A percentile compares a stretch with the other conserved stretches of the same genome.
phyloP scores from a whole-genome alignment of 2,113 vertebrate genomes.

The Anas platyrhynchos region DNA sequence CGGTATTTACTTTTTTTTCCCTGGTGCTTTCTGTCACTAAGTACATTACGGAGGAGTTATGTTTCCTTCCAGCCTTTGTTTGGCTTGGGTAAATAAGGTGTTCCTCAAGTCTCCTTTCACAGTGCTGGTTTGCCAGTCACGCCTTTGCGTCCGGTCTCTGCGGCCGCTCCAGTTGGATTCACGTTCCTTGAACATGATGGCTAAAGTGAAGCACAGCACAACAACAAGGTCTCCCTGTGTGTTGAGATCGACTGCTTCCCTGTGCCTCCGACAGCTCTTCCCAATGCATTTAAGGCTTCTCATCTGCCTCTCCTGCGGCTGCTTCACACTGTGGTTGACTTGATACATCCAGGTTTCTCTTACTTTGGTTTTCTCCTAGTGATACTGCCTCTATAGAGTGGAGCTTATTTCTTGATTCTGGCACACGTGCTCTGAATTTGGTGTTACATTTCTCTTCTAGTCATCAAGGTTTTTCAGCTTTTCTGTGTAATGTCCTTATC shows the following conservation, averaged over 20 bases:
- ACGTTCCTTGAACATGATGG: background rate
- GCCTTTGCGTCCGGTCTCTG: background rate
- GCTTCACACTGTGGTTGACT: background rate
- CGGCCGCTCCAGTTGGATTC: background rate
- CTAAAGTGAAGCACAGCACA: background rate
- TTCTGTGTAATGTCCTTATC: background rate
- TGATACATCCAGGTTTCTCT: background rate
- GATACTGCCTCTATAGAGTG: background rate
- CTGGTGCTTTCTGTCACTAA: background rate
- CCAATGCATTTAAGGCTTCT: background rate
- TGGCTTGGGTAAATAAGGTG: background rate
- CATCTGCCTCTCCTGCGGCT: background rate
- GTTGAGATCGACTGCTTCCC: background rate
- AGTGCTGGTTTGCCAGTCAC: background rate
- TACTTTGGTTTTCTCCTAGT: background rate
- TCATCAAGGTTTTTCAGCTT: background rate
- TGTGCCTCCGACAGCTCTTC: background rate
- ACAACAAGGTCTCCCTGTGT: background rate
- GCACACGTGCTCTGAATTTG: background rate
- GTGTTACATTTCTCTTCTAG: background rate
- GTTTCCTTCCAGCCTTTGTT: constrained; percentile 45
- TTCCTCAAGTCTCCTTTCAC: background rate
- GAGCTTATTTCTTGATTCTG: background rate
- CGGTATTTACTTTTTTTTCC: background rate
- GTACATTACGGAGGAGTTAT: background rate